Conservation (phyloP, 1,140 invertebrate genomes). For the Bacillus rossius region DNA sequence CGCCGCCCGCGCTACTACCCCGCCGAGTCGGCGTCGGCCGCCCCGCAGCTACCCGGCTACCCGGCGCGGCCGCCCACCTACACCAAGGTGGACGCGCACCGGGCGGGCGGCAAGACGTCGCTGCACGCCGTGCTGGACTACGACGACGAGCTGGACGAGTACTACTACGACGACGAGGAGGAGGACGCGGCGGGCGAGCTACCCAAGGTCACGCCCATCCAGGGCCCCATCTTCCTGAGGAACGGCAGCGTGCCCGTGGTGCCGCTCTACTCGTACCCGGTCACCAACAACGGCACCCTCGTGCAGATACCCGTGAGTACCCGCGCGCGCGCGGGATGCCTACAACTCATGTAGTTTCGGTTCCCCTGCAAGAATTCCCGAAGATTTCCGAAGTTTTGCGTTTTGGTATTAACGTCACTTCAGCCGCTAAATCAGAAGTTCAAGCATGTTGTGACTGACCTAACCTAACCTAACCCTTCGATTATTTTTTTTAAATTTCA, state of each 20-base stretch:
- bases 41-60: neutral
- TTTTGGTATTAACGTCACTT: no score
- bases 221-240: slow-evolving; percentile 71
- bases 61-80: slow-evolving; percentile 22
- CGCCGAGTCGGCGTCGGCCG: neutral
- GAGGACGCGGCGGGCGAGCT: slow-evolving; percentile 41
- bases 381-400: no score
- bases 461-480: no score
- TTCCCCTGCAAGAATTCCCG: no score
- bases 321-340: no score
- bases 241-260: slow-evolving; percentile 78
- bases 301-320: slow-evolving; percentile 80
- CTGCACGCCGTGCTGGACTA: slow-evolving; percentile 66
- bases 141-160: slow-evolving; percentile 42
- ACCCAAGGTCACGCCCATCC: slow-evolving; percentile 63
- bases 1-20: neutral
- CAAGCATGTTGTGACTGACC: no score
- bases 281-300: slow-evolving; percentile 74
- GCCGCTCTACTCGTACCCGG: slow-evolving; percentile 76
- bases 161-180: slow-evolving; percentile 47
- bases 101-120: slow-evolving; percentile 51
- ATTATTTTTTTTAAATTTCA: no score
- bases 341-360: no score
- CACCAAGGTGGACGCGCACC: slow-evolving; percentile 40
- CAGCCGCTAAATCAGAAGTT: no score